phyloP scores from a whole-genome alignment of 2,797 vertebrate genomes.

The Lepilemur ruficaudatus region DNA sequence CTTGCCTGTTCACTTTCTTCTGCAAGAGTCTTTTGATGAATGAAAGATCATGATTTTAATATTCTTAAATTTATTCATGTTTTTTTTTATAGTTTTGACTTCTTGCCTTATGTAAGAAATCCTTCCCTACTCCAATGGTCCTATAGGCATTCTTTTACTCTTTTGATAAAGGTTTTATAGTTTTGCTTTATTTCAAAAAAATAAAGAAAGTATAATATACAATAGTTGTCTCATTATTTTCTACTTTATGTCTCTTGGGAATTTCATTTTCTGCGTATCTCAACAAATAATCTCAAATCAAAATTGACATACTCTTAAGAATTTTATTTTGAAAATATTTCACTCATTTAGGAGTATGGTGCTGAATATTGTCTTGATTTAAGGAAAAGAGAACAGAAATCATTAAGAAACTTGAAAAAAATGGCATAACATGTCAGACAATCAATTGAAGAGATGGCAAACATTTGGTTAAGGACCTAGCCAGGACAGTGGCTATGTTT shows the following conservation, averaged over 20 bases:
- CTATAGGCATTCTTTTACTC: neutral
- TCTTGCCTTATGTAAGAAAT: neutral
- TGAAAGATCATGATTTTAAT: neutral
- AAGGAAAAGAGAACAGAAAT: neutral
- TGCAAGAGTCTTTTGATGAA: neutral
- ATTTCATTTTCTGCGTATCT: constrained; percentile 13
- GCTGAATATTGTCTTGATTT: neutral
- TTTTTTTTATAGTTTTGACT: neutral
- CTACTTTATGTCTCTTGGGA: constrained; percentile 8
- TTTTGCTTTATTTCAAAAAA: neutral
- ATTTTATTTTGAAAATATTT: constrained; percentile 25
- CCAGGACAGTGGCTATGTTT: neutral
- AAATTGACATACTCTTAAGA: neutral
- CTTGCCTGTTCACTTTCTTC: neutral
- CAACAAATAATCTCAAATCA: constrained; percentile 18
- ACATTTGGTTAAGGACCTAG: neutral
- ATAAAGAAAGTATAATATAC: neutral
- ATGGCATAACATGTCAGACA: neutral
- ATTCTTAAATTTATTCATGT: neutral
- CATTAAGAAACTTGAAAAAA: constrained; percentile 7
- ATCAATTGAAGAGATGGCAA: neutral
- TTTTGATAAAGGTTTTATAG: neutral
- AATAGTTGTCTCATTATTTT: constrained; percentile 42
- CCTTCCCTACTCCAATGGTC: neutral
- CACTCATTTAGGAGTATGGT: neutral